Conservation (phyloP, 2,888 invertebrate species). For the Barypeithes pellucidus region DNA sequence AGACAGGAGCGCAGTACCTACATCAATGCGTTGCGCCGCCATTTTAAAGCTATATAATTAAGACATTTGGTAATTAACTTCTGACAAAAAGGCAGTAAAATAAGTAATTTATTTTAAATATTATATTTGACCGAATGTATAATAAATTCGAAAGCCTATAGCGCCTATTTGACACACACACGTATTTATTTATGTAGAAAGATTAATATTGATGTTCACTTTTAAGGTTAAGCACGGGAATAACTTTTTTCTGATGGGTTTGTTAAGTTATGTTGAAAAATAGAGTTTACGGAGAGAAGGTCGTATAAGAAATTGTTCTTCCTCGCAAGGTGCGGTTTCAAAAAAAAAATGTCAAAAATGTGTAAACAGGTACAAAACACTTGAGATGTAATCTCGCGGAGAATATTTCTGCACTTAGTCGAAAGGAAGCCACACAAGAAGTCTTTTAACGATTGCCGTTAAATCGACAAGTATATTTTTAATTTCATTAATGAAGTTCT, state of each 20-base stretch:
- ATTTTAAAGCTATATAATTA: constrained; percentile 3
- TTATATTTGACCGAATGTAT: not conserved
- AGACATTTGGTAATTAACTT: constrained; percentile 14
- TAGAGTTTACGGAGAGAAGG: too few relatives aligned
- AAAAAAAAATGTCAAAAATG: constrained; percentile 41
- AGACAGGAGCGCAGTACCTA: too few relatives aligned
- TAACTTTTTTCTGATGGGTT: too few relatives aligned
- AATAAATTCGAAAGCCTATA: too few relatives aligned
- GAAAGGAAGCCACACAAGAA: constrained; percentile 48
- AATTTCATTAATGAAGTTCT: constrained; percentile 51
- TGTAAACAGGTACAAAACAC: constrained; percentile 40
- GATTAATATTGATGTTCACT: too few relatives aligned
- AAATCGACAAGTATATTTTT: constrained; percentile 50
- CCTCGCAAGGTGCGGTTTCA: constrained; percentile 34
- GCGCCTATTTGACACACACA: too few relatives aligned
- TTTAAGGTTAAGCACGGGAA: too few relatives aligned
- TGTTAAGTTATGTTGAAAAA: too few relatives aligned
- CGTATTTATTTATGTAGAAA: too few relatives aligned
- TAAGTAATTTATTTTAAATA: constrained; percentile 8
- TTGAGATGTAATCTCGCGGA: constrained; percentile 47
- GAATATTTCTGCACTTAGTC: constrained; percentile 40
- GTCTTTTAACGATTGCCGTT: constrained; percentile 44
- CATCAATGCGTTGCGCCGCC: not conserved
- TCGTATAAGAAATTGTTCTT: too few relatives aligned
- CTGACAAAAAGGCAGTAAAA: not conserved